Evolutionary conservation across 1,140 invertebrate genomes (phyloP), one percentile per base, ranked within the genome.

Genomic region (Sitodiplosis mosellana): DNA sequence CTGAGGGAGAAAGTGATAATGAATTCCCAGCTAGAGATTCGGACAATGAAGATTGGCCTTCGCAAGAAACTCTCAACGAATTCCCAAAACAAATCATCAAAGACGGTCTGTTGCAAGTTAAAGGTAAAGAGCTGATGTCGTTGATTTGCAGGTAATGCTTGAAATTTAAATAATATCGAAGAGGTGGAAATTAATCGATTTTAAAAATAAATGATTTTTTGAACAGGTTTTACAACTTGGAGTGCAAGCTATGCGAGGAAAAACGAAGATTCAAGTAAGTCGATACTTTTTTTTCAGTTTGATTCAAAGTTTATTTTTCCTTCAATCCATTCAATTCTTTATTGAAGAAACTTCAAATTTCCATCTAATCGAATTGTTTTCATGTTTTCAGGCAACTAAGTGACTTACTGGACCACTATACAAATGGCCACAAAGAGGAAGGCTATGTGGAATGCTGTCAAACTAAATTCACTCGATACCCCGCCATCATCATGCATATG

Each of bases 31-130:
- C 34, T 7, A 41, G 47, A 41, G 47, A 48, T 41, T 36, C 47
- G 21, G 47, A 48, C 20, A 36, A 48, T 48, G 47, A 48, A 27
- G 38, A 48, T 15, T 48, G 33, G 15, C 47, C 47, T 15, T 34
- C 47, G 27, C 20, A 17, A 17, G 18, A 34, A 22, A 38, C 47
- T 8, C 34, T 48, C 2, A 20, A 27, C 1, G 38, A 41, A 33
- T 40, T 48, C 33, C 47, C 47, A 42, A 42, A 34, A 19, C 18
- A 48, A 42, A 21, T 48, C 6, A 40, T 48, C 7, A 12, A 41
- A 15, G 40, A 48, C 41, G 47, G 47, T 21, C 19, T 33, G 12
- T 15, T 48, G 12, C 17, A 41, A 14, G 37, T 40, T 18, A 48
- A 48, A 48, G 37, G 37, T 3, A 41, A 41, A 19, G 27, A 27